Evolutionary conservation across 37 sponge, comb jelly and placozoan genomes (phyloP).

Genomic region (Eunapius fragilis): DNA sequence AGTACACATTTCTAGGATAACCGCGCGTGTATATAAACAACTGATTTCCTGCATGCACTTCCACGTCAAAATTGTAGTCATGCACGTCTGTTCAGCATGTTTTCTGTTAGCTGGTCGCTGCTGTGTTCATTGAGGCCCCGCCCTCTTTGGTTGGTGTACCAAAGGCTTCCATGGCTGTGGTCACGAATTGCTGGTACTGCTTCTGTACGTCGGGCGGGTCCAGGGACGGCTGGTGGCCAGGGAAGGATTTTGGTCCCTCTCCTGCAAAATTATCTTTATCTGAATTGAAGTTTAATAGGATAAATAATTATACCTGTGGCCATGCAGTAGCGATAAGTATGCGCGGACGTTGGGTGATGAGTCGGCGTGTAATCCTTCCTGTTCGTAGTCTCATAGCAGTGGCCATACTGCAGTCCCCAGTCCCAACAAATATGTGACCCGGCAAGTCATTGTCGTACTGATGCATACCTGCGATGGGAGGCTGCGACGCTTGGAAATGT

Average conservation of each 20-base stretch:
- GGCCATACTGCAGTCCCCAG: conserved; percentile 44
- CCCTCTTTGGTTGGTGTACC: background rate
- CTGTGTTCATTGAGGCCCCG: background rate
- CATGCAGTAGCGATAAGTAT: background rate
- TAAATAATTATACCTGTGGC: too few relatives aligned
- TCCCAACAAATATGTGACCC: background rate
- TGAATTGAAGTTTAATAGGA: too few relatives aligned
- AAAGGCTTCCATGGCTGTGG: conserved; percentile 68
- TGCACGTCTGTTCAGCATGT: too few relatives aligned
- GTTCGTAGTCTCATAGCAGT: conserved; percentile 85
- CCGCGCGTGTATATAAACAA: too few relatives aligned
- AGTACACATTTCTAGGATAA: too few relatives aligned
- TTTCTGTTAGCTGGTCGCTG: too few relatives aligned
- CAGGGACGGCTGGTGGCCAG: conserved; percentile 82
- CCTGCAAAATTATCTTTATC: conserved; percentile 8
- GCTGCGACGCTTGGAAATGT: conserved; percentile 36
- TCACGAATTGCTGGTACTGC: conserved; percentile 64
- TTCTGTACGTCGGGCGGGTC: conserved; percentile 72
- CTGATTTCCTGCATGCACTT: too few relatives aligned
- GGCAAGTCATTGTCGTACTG: background rate
- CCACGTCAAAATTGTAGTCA: too few relatives aligned
- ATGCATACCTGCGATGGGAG: conserved; percentile 81
- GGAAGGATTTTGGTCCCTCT: conserved; percentile 57
- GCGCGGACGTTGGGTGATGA: background rate
- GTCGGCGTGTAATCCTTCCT: conserved; percentile 40